A percentile compares a stretch with the other conserved stretches of the same genome.
Conservation (phyloP, 2,797 vertebrate species). For the Echiichthys vipera region DNA sequence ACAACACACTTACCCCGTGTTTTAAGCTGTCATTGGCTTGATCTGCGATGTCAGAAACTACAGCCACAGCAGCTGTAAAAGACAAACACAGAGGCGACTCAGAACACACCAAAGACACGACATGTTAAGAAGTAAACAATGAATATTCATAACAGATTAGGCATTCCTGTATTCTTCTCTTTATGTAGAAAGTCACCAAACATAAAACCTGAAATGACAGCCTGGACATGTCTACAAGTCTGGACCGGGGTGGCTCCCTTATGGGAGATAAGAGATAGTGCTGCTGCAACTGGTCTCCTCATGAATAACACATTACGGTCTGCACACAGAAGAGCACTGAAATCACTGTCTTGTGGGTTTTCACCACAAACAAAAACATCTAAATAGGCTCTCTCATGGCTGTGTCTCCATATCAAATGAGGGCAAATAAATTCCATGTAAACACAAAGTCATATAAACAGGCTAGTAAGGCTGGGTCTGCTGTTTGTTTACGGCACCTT, state of each 20-base stretch:
- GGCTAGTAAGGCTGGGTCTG: conserved; percentile 10
- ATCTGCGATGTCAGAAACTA: conserved; percentile 91
- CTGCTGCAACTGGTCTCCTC: conserved; percentile 51
- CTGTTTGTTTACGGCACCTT: conserved; percentile 85
- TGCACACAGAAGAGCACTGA: conserved; percentile 49
- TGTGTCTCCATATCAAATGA: conserved; percentile 56
- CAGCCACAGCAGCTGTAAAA: conserved; percentile 87
- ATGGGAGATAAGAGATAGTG: conserved; percentile 60
- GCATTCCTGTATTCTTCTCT: conserved; percentile 4
- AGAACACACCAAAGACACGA: background rate
- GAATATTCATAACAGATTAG: conserved; percentile 5
- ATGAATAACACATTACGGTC: conserved; percentile 68
- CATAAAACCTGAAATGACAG: conserved; percentile 30
- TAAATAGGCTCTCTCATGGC: conserved; percentile 67
- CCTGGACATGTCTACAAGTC: conserved; percentile 20
- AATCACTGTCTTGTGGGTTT: conserved; percentile 51
- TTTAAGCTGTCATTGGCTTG: conserved; percentile 91
- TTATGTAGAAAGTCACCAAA: conserved; percentile 5
- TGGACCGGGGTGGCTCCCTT: conserved; percentile 44
- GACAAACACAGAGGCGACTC: conserved; percentile 24
- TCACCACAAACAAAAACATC: conserved; percentile 47
- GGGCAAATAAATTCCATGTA: conserved; percentile 51
- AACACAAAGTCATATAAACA: conserved; percentile 42
- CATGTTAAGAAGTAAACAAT: conserved; percentile 3
- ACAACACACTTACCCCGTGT: conserved; percentile 90